These are phyloP conservation scores for Gymnocypris eckloni DNA, from an alignment of 2,797 vertebrate genomes.

Conservation along the genomic window DNA sequence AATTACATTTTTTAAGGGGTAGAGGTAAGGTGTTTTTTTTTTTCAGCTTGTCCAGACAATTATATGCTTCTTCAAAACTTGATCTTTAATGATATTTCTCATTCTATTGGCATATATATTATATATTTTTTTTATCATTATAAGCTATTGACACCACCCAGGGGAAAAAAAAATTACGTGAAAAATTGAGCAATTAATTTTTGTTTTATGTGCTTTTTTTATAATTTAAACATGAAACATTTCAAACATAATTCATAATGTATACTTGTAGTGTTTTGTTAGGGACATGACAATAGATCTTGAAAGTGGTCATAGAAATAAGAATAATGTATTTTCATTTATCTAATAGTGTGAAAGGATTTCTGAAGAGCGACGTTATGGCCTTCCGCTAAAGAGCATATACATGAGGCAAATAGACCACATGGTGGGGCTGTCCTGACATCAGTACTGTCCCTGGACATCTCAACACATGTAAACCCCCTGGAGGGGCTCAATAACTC, in stretches of 20 bases:
- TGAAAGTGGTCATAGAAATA: background rate
- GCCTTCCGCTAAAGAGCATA: slow-evolving; percentile 92
- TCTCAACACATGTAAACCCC: slow-evolving; percentile 31
- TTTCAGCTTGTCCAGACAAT: background rate
- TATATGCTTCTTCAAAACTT: background rate
- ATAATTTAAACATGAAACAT: background rate
- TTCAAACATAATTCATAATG: background rate
- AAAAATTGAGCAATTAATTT: background rate
- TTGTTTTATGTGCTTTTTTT: background rate
- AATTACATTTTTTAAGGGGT: background rate
- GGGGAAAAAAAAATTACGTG: background rate
- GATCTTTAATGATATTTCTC: background rate
- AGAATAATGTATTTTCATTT: background rate
- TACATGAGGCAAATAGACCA: slow-evolving; percentile 99
- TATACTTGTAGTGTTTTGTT: background rate
- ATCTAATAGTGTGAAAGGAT: slow-evolving; percentile 88
- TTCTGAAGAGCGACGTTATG: slow-evolving; percentile 89
- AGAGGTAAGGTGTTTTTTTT: background rate
- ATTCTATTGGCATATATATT: background rate
- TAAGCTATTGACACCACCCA: too few relatives aligned
- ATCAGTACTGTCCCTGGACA: slow-evolving; percentile 67
- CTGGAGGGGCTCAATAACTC: slow-evolving; percentile 44
- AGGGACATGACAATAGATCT: background rate
- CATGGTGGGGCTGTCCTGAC: slow-evolving; percentile 96
- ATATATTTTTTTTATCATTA: background rate